Evolutionary conservation across 2,113 vertebrate genomes (phyloP), one percentile per base, ranked within the genome.

Genomic region (Hippopotamus amphibius): DNA sequence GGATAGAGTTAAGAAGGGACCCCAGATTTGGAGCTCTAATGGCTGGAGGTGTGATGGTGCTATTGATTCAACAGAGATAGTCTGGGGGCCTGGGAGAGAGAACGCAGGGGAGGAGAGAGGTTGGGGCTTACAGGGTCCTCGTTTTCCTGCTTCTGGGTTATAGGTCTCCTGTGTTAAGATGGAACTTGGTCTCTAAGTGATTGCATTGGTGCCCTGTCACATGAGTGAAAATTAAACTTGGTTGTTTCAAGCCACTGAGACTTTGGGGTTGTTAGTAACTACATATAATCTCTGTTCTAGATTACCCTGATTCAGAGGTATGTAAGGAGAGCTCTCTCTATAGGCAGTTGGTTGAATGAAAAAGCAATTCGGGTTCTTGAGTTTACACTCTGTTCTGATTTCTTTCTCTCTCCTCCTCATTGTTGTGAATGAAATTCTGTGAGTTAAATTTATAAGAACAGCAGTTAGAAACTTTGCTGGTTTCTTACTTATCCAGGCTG

Each of bases 51-150:
- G 19, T 37, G 30, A 57, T 16, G 53, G 3, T 71, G 17, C 24
- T 37, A 12, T 3, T 16, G 37, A 43, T 22, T 66, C 43, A 76
- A 48, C 5, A 74, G 22, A 48, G 0, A n/a, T 7, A 17, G 1
- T 43, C 0, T 30, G n/a, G 55, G 3, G 33, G 4, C 1, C 6
- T 83, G 74, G 19, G 22, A 77, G 24, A 24, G 69, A 10, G 1
- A 65, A n/a, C 0, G 8, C 0, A 0, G 16, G 57, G 4, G 5
- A 17, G 14, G 6, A 77, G 43, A 50, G 6, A n/a, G 16, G 30
- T 19, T 19, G 0, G 41, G 24, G 15, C 5, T 91, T 28, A 7
- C 26, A 10, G 11, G 22, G 2, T 9, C 17, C n/a, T 68, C 53
- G 10, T 43, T 81, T 55, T 43, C 43, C 17, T 63, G 48, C 53